A percentile compares a stretch with the other conserved stretches of the same genome.
phyloP scores from a whole-genome alignment of 2,888 invertebrate species.

The Petrolisthes manimaculis region DNA sequence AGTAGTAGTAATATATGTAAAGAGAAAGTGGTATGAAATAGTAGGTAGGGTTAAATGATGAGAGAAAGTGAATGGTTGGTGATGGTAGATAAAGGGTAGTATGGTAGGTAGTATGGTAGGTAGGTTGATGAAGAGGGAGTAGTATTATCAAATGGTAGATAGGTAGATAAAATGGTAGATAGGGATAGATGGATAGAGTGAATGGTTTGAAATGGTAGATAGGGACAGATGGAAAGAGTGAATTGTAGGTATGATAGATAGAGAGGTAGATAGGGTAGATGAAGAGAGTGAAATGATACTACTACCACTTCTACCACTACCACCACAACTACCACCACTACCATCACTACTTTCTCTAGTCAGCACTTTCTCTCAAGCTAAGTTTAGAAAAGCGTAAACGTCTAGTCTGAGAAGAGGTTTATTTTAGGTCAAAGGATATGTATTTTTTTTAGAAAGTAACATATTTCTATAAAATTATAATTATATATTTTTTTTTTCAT shows the following conservation, averaged over 20 bases:
- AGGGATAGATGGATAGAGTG: background rate
- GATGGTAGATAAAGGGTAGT: background rate
- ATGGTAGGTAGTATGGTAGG: background rate
- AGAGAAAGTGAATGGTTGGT: background rate
- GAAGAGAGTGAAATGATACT: background rate
- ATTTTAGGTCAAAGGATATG: background rate
- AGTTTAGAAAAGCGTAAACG: background rate
- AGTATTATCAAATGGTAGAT: background rate
- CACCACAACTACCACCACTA: background rate
- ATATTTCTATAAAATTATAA: background rate
- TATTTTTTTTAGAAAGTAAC: background rate
- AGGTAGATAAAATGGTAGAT: background rate
- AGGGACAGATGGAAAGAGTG: background rate
- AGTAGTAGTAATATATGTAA: background rate
- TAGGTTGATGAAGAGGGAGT: background rate
- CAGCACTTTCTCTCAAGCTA: background rate
- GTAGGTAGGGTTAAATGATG: background rate
- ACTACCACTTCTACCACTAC: background rate
- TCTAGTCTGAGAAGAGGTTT: background rate
- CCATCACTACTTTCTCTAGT: background rate
- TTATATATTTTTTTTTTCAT: background rate
- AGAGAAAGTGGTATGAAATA: background rate
- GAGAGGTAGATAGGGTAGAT: background rate
- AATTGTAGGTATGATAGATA: background rate
- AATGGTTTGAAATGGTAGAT: background rate